Evolutionary conservation across 2,888 invertebrate species (phyloP).

Genomic region (Caenorhabditis imperialis): DNA sequence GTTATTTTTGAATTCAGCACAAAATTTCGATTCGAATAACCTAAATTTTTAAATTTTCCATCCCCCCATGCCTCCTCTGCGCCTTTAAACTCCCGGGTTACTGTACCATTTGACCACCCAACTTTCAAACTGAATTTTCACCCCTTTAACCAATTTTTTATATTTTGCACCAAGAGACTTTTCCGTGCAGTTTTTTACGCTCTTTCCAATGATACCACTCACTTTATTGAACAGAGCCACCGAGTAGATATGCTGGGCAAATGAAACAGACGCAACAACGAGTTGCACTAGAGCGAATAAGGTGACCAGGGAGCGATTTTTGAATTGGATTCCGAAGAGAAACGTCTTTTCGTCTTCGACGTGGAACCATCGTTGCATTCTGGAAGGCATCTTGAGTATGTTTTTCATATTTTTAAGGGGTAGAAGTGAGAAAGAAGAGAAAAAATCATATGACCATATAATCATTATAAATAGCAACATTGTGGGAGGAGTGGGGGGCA

Average conservation of each 20-base stretch:
- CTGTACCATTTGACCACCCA: too few species aligned
- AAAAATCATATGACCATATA: slow-evolving; percentile 20
- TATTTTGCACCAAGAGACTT: too few species aligned
- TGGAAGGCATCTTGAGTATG: slow-evolving; percentile 10
- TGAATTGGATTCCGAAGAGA: slow-evolving; percentile 59
- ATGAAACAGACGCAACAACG: slow-evolving; percentile 64
- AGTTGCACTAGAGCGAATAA: slow-evolving; percentile 66
- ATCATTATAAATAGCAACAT: too few species aligned
- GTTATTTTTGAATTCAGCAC: too few species aligned
- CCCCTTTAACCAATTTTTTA: too few species aligned
- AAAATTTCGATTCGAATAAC: neutral
- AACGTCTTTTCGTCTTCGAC: slow-evolving; percentile 67
- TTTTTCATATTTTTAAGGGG: neutral
- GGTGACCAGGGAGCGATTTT: slow-evolving; percentile 61
- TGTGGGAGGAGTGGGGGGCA: too few species aligned
- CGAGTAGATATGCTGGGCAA: slow-evolving; percentile 72
- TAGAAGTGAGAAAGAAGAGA: neutral
- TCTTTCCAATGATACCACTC: too few species aligned
- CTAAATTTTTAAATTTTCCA: too few species aligned
- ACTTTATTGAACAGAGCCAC: slow-evolving; percentile 64
- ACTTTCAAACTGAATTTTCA: too few species aligned
- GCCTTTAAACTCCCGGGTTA: too few species aligned
- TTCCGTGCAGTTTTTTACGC: too few species aligned
- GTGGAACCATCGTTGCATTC: slow-evolving; percentile 55
- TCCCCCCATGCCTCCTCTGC: too few species aligned